phyloP scores from a whole-genome alignment of 2,888 invertebrate species.

The Athripsodes cinereus region DNA sequence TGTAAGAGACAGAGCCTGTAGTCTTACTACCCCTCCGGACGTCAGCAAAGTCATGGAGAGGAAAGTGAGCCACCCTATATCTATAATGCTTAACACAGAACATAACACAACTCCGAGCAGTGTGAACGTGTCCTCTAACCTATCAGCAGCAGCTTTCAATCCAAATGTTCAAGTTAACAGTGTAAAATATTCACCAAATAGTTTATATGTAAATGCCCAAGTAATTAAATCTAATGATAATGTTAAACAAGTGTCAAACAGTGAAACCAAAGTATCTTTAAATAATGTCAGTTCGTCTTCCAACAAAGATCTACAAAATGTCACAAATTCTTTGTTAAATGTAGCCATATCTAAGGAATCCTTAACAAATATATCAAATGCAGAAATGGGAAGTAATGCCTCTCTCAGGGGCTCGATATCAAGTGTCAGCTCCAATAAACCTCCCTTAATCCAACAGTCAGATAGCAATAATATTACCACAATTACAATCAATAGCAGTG shows the following conservation, averaged over 20 bases:
- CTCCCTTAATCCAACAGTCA: constrained; percentile 22
- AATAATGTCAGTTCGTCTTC: constrained; percentile 15
- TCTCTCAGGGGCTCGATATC: constrained; percentile 23
- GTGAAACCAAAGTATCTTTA: constrained; percentile 20
- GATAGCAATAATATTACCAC: constrained; percentile 41
- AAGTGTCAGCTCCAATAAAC: constrained; percentile 15
- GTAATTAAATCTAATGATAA: constrained; percentile 40
- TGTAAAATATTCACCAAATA: constrained; percentile 30
- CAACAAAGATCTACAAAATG: constrained; percentile 20
- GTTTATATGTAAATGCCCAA: constrained; percentile 47
- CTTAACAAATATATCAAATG: constrained; percentile 4
- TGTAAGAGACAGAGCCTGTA: constrained; percentile 53
- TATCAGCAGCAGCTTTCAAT: constrained; percentile 19
- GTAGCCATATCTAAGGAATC: constrained; percentile 25
- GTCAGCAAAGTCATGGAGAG: constrained; percentile 44
- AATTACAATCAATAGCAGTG: constrained; percentile 35
- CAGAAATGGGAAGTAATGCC: constrained; percentile 18
- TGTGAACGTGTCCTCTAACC: constrained; percentile 5
- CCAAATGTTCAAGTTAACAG: constrained; percentile 22
- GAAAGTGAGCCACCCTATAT: constrained; percentile 38
- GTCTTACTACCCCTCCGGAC: constrained; percentile 67
- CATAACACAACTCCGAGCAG: constrained; percentile 23
- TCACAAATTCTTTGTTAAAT: constrained; percentile 21
- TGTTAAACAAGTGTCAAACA: constrained; percentile 13
- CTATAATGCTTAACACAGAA: constrained; percentile 16